Conservation (phyloP, 2,113 vertebrate genomes). For the Mobula birostris region DNA sequence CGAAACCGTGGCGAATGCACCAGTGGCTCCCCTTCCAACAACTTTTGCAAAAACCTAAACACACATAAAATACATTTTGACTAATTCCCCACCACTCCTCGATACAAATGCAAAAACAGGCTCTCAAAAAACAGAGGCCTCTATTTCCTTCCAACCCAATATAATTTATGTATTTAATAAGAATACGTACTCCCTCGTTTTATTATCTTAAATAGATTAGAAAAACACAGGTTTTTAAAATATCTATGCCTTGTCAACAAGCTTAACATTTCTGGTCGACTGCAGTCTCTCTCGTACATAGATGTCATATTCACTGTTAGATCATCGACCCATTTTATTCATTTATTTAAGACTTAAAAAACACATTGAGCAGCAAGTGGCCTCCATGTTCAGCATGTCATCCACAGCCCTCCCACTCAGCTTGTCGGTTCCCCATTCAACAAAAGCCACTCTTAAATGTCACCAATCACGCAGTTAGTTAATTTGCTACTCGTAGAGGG, state of each 20-base stretch:
- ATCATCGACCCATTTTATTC: not conserved
- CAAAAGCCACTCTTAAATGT: not conserved
- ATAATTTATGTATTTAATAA: not conserved
- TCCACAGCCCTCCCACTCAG: conserved; percentile 42
- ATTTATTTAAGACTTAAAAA: not conserved
- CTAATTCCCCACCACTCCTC: not conserved
- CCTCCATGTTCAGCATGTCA: conserved; percentile 39
- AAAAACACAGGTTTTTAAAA: not conserved
- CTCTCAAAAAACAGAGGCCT: not conserved
- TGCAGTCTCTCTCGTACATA: not conserved
- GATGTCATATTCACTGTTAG: not conserved
- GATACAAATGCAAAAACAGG: not conserved
- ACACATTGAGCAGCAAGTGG: conserved; percentile 31
- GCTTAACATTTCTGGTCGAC: not conserved
- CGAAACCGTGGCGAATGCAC: not conserved
- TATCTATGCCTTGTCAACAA: not conserved
- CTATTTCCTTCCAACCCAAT: not conserved
- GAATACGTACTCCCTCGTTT: not conserved
- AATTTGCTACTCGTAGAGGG: not conserved
- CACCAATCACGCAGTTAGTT: not conserved
- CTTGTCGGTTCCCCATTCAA: conserved; percentile 39
- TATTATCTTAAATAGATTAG: not conserved
- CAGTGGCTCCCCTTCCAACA: not conserved
- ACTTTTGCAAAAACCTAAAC: not conserved
- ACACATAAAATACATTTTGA: not conserved